Base-by-base conservation (phyloP, 2,888 invertebrate genomes). In the Heteropelma amictum region DNA sequence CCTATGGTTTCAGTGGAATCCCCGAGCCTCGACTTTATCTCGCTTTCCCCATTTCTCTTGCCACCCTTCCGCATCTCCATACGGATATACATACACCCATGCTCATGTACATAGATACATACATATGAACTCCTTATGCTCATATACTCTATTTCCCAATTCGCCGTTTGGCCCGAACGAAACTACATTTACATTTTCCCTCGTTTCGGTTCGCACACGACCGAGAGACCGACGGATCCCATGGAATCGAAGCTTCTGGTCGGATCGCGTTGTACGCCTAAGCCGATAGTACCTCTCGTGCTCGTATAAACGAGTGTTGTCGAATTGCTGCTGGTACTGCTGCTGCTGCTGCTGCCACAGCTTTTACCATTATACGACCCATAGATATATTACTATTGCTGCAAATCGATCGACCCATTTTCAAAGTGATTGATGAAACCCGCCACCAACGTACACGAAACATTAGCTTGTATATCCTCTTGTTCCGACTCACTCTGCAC, bases 331-430 rank as follows among this genome's bases (percentile, higher is more conserved):
- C 33, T 19, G 38, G 26, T 28, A 49, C 33, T 49, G 56, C 47
- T 56, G 58, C 14, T 45, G 28, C 45, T 23, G 21, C 17, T 23
- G 21, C n/a, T n/a, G n/a, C n/a, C n/a, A n/a, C n/a, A 45, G 42
- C 70, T 70, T 60, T 51, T 42, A 56, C 63, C 63, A 45, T 63
- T 58, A 51, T 51, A 19, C 35, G 12, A 30, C 56, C 54, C 47
- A 14, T 53, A 47, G 60, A 70, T 30, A 42, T 28, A 14, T 35
- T 64, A 38, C 60, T 42, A 70, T 40, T 21, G 70, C 23, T 61
- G 35, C 68, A 71, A 63, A 72, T 68, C 76, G 76, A 76, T 68
- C 76, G 76, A 76, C 76, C 76, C 64, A 76, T 76, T 76, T 71
- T 3, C 63, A 58, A 76, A 63, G 71, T 76, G 76, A 76, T 76